Evolutionary conservation across 2,113 vertebrate genomes (phyloP).

Genomic region (Aegypius monachus): DNA sequence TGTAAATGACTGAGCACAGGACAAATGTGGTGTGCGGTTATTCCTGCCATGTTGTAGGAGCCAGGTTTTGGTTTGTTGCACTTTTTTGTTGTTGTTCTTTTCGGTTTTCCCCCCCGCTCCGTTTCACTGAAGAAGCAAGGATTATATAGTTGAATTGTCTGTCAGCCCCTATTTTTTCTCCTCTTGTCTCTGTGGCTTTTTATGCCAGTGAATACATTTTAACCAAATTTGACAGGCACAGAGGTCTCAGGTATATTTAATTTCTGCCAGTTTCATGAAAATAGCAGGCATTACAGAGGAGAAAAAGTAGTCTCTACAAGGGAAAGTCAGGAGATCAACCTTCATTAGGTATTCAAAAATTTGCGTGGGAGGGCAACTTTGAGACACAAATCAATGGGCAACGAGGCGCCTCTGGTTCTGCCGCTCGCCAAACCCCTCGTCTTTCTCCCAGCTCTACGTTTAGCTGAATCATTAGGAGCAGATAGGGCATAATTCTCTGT

Average conservation of each 20-base stretch:
- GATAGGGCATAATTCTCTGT: neutral
- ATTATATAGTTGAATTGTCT: neutral
- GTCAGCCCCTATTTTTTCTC: neutral
- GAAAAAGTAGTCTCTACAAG: neutral
- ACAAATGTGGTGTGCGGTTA: neutral
- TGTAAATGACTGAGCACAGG: neutral
- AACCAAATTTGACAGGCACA: conserved; percentile 6
- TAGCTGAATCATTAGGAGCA: neutral
- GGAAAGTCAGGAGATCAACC: neutral
- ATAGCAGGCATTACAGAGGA: neutral
- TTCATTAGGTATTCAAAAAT: neutral
- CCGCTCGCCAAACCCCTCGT: neutral
- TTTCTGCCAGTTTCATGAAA: conserved; percentile 11
- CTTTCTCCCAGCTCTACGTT: neutral
- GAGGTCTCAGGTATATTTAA: conserved; percentile 3
- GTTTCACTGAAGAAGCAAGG: neutral
- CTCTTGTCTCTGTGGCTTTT: neutral
- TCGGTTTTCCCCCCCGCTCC: too few relatives aligned
- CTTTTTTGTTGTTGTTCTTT: neutral
- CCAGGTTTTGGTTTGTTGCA: neutral
- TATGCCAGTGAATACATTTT: neutral
- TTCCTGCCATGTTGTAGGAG: neutral
- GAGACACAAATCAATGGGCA: neutral
- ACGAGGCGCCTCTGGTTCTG: neutral
- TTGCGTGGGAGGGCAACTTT: neutral